Base-by-base conservation (phyloP, 2,797 vertebrate species). In the Delichon dasypus region DNA sequence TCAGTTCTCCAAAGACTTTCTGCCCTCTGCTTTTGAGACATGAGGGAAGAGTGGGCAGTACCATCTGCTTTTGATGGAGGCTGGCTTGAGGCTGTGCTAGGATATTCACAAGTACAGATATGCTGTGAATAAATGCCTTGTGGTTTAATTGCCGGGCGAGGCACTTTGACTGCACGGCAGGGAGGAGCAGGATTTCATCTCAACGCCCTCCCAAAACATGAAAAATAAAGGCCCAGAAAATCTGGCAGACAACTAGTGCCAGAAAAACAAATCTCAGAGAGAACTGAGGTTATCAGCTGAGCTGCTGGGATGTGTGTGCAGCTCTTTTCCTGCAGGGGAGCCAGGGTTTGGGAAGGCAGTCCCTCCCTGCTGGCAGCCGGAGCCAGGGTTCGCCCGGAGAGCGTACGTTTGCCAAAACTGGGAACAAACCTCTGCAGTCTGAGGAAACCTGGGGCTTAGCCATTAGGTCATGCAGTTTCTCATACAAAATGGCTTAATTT, bases 31-130 rank as follows among this genome's bases (percentile, higher is more conserved):
- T 90, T 96, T 89, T 94, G 82, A 89, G 93, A 90, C 87, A 92
- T 83, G 90, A 86, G 86, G 88, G 88, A 92, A 88, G 94, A 96
- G 95, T 96, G 96, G 97, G 96, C 93, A 96, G 94, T 80, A 85
- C 95, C 96, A 96, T 96, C 96, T 96, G 96, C 88, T 97, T 96
- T 86, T 47, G 88, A 94, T 81, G 62, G 87, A 91, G 77, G 77
- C 88, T 90, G 89, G 93, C 82, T 91, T 7, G 64, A 93, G 92
- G 70, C 95, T 94, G 91, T 18, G 60, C 89, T 89, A 57, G 94
- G 78, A 93, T 71, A 94, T 88, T 90, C 87, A 88, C 85, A 92
- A 95, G 93, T 78, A 95, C 92, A 89, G 73, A 89, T 90, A 89
- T 2, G 21, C 71, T 89, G 88, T 61, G 90, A 94, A 95, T 90